Conservation (phyloP, 2,888 invertebrate species). For the Dasysyrphus tricinctus region DNA sequence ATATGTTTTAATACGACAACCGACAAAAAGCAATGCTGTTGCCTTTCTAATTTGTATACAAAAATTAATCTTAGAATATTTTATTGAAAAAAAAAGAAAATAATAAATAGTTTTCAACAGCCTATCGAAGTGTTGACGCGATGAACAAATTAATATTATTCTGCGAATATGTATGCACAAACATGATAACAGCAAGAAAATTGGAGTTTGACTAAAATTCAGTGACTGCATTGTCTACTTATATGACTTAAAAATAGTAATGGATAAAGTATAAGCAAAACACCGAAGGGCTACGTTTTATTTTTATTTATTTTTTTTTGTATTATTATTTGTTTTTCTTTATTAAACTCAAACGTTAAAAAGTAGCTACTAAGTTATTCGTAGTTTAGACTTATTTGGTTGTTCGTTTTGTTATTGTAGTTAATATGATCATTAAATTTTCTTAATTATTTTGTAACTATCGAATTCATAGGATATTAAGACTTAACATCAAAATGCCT, state of each 20-base stretch:
- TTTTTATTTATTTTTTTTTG: constrained; percentile 17
- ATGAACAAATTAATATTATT: not conserved
- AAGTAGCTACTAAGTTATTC: constrained; percentile 53
- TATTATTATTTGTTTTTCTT: constrained; percentile 16
- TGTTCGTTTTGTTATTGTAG: constrained; percentile 59
- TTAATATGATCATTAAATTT: constrained; percentile 47
- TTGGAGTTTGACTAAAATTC: not conserved
- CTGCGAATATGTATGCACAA: constrained; percentile 37
- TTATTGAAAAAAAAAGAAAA: constrained; percentile 6
- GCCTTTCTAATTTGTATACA: constrained; percentile 56
- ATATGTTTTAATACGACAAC: constrained; percentile 48
- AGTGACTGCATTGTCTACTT: not conserved
- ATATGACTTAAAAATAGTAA: not conserved
- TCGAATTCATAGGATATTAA: constrained; percentile 67
- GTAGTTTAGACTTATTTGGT: constrained; percentile 58
- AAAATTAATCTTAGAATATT: constrained; percentile 22
- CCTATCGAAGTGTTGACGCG: not conserved
- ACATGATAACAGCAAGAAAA: constrained; percentile 23
- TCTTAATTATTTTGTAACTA: constrained; percentile 47
- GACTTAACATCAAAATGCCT: constrained; percentile 72
- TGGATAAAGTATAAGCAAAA: constrained; percentile 6
- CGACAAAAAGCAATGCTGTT: constrained; percentile 63
- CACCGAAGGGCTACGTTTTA: constrained; percentile 15
- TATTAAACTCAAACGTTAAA: constrained; percentile 33
- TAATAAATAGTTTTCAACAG: constrained; percentile 6